Evolutionary conservation across 2,888 invertebrate genomes (phyloP), one percentile per base, ranked within the genome.

Genomic region (Crematogaster levior): DNA sequence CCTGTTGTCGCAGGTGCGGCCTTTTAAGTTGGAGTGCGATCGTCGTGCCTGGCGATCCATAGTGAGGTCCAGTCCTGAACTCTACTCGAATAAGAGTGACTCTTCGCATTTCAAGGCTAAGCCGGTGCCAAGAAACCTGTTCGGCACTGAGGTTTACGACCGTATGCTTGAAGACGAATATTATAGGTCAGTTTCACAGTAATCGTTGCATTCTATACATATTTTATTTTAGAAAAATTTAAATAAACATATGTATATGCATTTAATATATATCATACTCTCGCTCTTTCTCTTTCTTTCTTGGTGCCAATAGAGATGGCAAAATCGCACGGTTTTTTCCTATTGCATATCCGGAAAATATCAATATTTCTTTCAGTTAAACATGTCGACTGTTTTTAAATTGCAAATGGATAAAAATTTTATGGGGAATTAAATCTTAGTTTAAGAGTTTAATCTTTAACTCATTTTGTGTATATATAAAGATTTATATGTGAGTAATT

Each of bases 131-230:
- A 96, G 95, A 91, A 96, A 96, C 93, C 94, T 97, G 30, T 97
- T 97, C 91, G 96, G 96, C 21, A 96, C 96, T 90, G 96, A 96
- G 85, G 95, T 97, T 90, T 97, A 97, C 86, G 96, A 96, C 85
- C 96, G 96, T 92, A 96, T 96, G 95, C 95, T 96, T 86, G 97
- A 97, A 91, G 96, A 97, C 89, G 96, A 97, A 86, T 97, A 96
- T 94, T 97, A 96, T 93, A 95, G 97, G 97, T 97, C 91, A 87
- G 81, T 43, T 15, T 60, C 21, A 3, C 10, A 4, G 24, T 63
- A 40, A 63, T 18, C 0, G 34, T 34, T 1, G 1, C 10, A 2
- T 21, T n/a, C n/a, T 9, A 18, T 40, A 12, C 2, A 53, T 5
- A 12, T 60, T 51, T 27, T 18, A 30, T 30, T 24, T 24, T 9